Conservation (phyloP, 2,113 vertebrate genomes). For the Girardinichthys multiradiatus region DNA sequence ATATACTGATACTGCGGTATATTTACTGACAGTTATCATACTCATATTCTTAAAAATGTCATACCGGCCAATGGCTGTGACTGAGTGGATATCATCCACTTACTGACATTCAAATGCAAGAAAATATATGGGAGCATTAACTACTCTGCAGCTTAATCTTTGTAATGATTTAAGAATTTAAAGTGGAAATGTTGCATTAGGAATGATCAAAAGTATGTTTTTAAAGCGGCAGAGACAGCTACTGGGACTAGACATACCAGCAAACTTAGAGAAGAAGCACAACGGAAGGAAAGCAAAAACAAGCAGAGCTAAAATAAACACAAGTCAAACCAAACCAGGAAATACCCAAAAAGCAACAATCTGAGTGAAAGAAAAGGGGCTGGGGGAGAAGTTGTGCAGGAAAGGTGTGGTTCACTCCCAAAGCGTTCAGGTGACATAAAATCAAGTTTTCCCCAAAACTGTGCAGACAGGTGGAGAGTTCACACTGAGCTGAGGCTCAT, state of each 20-base stretch:
- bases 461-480: conserved; percentile 25
- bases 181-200: conserved; percentile 20
- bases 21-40: too few species aligned
- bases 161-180: not conserved
- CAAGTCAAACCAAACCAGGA: conserved; percentile 41
- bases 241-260: conserved; percentile 50
- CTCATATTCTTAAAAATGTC: too few species aligned
- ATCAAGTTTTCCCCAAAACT: conserved; percentile 22
- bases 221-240: conserved; percentile 28
- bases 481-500: conserved; percentile 31
- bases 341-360: conserved; percentile 35
- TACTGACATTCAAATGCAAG: too few species aligned
- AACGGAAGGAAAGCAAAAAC: conserved; percentile 37
- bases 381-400: conserved; percentile 1
- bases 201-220: conserved; percentile 67
- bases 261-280: conserved; percentile 36
- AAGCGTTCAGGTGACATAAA: conserved; percentile 21
- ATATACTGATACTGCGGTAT: too few species aligned
- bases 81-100: too few species aligned
- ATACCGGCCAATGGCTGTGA: too few species aligned
- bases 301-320: conserved; percentile 46
- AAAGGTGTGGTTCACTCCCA: conserved; percentile 12
- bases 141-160: not conserved
- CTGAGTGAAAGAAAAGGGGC: conserved; percentile 7
- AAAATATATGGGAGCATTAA: not conserved